Conservation (phyloP, 2,888 invertebrate species). For the Heliconius erato region DNA sequence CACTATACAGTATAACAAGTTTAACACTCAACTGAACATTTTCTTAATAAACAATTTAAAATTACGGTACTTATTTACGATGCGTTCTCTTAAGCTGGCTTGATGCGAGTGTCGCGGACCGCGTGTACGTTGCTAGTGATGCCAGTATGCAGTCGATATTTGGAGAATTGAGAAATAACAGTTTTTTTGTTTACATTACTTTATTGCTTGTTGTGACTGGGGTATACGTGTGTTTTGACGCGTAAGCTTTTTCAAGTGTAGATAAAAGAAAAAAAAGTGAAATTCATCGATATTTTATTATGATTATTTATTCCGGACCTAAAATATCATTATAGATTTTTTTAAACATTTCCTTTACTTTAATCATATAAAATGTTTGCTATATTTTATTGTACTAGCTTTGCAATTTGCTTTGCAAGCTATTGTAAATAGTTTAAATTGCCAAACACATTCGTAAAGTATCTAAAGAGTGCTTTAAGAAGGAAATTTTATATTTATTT, state of each 20-base stretch:
- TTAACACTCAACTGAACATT: slow-evolving; percentile 46
- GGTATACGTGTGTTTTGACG: neutral
- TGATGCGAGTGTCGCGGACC: slow-evolving; percentile 42
- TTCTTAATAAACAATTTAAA: slow-evolving; percentile 31
- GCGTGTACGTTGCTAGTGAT: slow-evolving; percentile 45
- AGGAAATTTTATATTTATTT: neutral
- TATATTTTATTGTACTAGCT: too few species aligned
- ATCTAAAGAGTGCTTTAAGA: neutral
- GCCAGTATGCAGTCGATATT: slow-evolving; percentile 31
- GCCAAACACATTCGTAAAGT: too few species aligned
- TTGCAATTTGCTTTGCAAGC: too few species aligned
- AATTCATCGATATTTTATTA: neutral
- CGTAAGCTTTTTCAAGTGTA: slow-evolving; percentile 1
- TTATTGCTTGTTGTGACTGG: neutral
- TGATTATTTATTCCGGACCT: too few species aligned
- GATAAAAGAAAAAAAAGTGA: neutral
- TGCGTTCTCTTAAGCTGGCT: slow-evolving; percentile 41
- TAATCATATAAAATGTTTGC: too few species aligned
- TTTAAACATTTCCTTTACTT: too few species aligned
- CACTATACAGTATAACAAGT: slow-evolving; percentile 27
- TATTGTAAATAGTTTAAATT: too few species aligned
- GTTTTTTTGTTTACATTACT: slow-evolving; percentile 14
- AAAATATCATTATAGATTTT: too few species aligned
- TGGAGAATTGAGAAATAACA: neutral
- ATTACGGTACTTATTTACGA: slow-evolving; percentile 38